Conservation (phyloP, 2,888 invertebrate genomes). For the Scotopteryx bipunctaria region DNA sequence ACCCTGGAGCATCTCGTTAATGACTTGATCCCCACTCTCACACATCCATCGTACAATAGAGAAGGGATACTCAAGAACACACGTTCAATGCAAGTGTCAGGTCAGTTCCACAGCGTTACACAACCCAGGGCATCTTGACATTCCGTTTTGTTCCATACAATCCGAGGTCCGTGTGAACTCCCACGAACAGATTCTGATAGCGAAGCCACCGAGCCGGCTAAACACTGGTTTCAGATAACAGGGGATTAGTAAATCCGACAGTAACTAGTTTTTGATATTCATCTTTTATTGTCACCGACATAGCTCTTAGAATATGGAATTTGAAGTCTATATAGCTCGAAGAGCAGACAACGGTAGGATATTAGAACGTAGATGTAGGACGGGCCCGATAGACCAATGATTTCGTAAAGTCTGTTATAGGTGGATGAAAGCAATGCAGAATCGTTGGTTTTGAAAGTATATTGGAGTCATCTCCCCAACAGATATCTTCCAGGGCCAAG, state of each 20-base stretch:
- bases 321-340: too few species aligned
- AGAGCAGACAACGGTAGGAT: too few species aligned
- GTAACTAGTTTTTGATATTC: slow-evolving; percentile 7
- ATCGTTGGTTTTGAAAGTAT: too few species aligned
- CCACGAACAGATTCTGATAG: slow-evolving; percentile 62
- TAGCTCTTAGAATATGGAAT: too few species aligned
- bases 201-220: slow-evolving; percentile 62
- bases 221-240: slow-evolving; percentile 60
- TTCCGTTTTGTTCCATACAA: slow-evolving; percentile 76
- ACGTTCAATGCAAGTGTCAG: slow-evolving; percentile 70
- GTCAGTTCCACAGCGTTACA: slow-evolving; percentile 55
- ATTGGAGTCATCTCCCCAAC: too few species aligned
- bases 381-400: too few species aligned
- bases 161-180: slow-evolving; percentile 72
- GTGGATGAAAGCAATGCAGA: too few species aligned
- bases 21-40: background rate
- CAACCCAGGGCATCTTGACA: slow-evolving; percentile 77
- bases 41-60: slow-evolving; percentile 43
- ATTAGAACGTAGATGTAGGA: too few species aligned
- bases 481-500: too few species aligned
- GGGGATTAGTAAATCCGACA: slow-evolving; percentile 44
- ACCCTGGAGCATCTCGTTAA: too few species aligned
- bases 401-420: too few species aligned
- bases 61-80: slow-evolving; percentile 56
- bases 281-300: too few species aligned